These are phyloP conservation scores for Dicentrarchus labrax DNA, from an alignment of 2,113 vertebrate species.

Conservation along the genomic window DNA sequence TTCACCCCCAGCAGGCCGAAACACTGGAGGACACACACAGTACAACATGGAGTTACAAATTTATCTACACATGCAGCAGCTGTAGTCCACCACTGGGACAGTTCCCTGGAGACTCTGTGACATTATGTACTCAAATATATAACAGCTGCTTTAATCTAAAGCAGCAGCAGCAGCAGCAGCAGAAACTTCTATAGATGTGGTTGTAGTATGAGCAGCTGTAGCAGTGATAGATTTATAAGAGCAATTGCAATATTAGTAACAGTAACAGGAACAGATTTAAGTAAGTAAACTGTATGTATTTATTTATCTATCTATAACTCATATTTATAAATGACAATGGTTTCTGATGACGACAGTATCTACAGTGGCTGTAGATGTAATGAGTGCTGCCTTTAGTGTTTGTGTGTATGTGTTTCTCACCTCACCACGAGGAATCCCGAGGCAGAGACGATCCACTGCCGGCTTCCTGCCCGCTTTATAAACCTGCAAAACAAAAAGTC, in stretches of 20 bases:
- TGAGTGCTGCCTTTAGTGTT: neutral
- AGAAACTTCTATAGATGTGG: neutral
- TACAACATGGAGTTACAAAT: neutral
- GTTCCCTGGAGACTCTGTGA: neutral
- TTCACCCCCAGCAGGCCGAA: slow-evolving; percentile 94
- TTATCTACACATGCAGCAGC: neutral
- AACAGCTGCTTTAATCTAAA: neutral
- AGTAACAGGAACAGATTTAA: neutral
- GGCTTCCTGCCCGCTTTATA: slow-evolving; percentile 83
- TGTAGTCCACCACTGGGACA: neutral
- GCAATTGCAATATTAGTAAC: neutral
- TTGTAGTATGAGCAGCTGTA: neutral
- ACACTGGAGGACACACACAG: slow-evolving; percentile 81
- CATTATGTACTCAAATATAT: too few relatives aligned
- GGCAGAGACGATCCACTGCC: slow-evolving; percentile 85
- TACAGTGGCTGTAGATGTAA: neutral
- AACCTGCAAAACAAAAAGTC: slow-evolving; percentile 71
- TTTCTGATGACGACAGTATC: neutral
- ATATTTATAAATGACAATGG: neutral
- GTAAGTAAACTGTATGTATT: too few relatives aligned
- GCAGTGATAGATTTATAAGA: neutral
- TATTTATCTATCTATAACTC: too few relatives aligned
- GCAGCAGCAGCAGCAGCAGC: neutral
- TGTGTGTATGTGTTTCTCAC: slow-evolving; percentile 70
- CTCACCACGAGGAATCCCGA: slow-evolving; percentile 86